phyloP scores from a whole-genome alignment of 1,140 invertebrate species.

The Helicoverpa armigera region DNA sequence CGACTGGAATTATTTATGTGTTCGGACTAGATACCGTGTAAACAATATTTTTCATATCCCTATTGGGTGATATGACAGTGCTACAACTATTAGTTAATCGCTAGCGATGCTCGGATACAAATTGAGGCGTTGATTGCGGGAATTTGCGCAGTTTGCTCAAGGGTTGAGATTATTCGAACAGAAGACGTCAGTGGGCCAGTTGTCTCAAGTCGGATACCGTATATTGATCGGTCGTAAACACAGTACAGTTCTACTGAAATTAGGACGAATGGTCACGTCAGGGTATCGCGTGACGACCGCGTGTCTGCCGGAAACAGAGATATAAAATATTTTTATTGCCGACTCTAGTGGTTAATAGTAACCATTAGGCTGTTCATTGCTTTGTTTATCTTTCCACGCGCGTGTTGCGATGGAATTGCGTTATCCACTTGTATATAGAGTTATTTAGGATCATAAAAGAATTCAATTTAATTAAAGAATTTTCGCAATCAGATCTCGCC shows the following conservation, averaged over 20 bases:
- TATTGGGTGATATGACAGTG: not conserved
- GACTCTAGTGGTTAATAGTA: constrained; percentile 71
- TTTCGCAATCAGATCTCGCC: constrained; percentile 18
- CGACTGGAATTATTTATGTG: constrained; percentile 48
- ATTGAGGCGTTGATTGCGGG: constrained; percentile 18
- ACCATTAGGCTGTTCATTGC: constrained; percentile 68
- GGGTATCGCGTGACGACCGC: constrained; percentile 70
- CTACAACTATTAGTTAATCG: constrained; percentile 36
- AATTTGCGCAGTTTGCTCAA: constrained; percentile 7
- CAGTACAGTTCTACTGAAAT: constrained; percentile 66
- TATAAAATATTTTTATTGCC: constrained; percentile 81
- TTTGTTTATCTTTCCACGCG: constrained; percentile 65
- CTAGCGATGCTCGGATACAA: not conserved
- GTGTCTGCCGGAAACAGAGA: constrained; percentile 61
- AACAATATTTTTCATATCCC: constrained; percentile 27
- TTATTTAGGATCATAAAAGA: constrained; percentile 36
- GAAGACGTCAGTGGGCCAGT: constrained; percentile 23
- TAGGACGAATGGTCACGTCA: constrained; percentile 74
- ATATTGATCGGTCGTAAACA: constrained; percentile 65
- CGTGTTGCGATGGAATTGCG: constrained; percentile 51
- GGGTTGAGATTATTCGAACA: constrained; percentile 11
- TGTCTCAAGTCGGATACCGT: constrained; percentile 43
- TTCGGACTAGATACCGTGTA: constrained; percentile 13
- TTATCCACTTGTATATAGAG: constrained; percentile 37
- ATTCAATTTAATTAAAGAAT: constrained; percentile 43